Evolutionary conservation across 2,113 vertebrate genomes (phyloP).

Genomic region (Pelecanus crispus): DNA sequence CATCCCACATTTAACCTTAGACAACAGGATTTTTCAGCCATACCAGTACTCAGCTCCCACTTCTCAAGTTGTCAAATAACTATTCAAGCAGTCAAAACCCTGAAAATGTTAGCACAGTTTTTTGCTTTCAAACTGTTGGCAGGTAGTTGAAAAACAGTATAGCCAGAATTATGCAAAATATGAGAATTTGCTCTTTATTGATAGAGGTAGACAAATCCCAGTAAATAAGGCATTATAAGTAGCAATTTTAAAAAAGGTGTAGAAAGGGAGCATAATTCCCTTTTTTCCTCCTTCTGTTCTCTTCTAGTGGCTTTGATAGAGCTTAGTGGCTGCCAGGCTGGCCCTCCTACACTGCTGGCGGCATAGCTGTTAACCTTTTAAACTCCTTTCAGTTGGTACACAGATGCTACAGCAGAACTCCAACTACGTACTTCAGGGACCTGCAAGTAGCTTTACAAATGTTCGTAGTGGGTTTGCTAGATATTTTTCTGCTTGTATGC

Average conservation of each 20-base stretch:
- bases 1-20: neutral
- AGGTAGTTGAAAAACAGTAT: neutral
- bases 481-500: neutral
- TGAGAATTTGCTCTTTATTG: neutral
- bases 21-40: neutral
- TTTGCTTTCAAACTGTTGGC: neutral
- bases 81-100: neutral
- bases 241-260: neutral
- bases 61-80: neutral
- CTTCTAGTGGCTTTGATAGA: neutral
- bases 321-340: neutral
- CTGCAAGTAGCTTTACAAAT: neutral
- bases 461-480: neutral
- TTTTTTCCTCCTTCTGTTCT: neutral
- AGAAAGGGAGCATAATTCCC: neutral
- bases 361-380: neutral
- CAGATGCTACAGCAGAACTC: neutral
- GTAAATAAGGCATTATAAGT: neutral
- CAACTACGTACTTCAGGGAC: neutral
- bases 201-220: neutral
- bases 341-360: neutral
- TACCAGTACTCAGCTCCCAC: neutral
- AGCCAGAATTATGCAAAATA: neutral
- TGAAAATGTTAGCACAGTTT: neutral
- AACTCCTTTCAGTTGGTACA: neutral